Conservation (phyloP, 2,888 invertebrate genomes). For the Drosophila seclusa region DNA sequence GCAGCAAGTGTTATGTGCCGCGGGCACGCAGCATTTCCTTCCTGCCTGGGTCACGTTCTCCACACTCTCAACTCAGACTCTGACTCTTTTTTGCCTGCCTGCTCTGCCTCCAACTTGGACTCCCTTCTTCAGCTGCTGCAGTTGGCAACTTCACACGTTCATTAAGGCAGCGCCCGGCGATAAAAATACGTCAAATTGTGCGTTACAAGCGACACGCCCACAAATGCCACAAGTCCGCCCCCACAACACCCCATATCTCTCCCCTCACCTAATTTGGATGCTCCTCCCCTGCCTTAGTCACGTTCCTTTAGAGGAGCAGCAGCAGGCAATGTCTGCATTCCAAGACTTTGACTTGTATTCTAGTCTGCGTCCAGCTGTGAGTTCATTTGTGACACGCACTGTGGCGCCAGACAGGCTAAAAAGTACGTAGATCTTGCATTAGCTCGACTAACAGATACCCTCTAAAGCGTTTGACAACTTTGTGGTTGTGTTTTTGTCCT, state of each 20-base stretch:
- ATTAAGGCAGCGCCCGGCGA: conserved; percentile 32
- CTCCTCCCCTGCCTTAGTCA: conserved; percentile 22
- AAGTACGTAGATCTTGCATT: not conserved
- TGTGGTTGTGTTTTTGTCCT: not conserved
- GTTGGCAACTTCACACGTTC: conserved; percentile 53
- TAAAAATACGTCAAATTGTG: conserved; percentile 78
- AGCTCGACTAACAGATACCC: not conserved
- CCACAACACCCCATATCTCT: not conserved
- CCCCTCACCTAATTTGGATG: not conserved
- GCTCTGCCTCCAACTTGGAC: conserved; percentile 3
- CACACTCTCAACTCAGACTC: conserved; percentile 13
- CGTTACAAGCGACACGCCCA: conserved; percentile 70
- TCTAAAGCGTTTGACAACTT: not conserved
- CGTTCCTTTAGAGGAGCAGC: conserved; percentile 21
- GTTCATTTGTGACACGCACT: conserved; percentile 4
- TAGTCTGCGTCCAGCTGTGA: conserved; percentile 44
- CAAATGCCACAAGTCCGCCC: conserved; percentile 24
- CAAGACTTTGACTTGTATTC: conserved; percentile 35
- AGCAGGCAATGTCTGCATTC: conserved; percentile 40
- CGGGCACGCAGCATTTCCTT: conserved; percentile 71
- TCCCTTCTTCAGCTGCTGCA: not conserved
- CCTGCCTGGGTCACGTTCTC: conserved; percentile 54
- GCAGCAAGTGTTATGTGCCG: conserved; percentile 58
- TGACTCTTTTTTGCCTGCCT: not conserved
- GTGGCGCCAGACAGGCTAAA: conserved; percentile 34